Evolutionary conservation across 2,888 invertebrate genomes (phyloP).

Genomic region (Microchrysa polita): DNA sequence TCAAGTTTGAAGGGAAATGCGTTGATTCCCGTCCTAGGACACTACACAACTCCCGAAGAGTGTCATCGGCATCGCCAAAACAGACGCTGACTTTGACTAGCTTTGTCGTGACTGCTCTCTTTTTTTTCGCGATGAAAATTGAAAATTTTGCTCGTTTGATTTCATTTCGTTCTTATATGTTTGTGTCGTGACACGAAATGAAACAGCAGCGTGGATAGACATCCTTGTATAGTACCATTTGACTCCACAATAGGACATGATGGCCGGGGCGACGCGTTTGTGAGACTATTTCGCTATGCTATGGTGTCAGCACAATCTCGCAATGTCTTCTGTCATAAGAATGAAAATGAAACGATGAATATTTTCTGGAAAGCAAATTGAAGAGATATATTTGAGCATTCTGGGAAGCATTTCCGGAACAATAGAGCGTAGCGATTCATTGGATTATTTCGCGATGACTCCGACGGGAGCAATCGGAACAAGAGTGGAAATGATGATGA

Average conservation of each 20-base stretch:
- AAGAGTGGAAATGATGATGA: too few species aligned
- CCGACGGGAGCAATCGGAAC: not conserved
- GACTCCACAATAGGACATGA: too few species aligned
- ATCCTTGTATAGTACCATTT: not conserved
- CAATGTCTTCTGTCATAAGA: slow-evolving; percentile 26
- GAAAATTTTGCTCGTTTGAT: slow-evolving; percentile 20
- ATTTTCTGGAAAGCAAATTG: slow-evolving; percentile 10
- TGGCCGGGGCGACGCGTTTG: too few species aligned
- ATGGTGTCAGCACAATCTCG: not conserved
- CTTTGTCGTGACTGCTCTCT: not conserved
- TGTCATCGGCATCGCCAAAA: too few species aligned
- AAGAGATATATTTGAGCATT: slow-evolving; percentile 4
- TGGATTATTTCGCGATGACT: slow-evolving; percentile 17
- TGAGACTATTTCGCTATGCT: too few species aligned
- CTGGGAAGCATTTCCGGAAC: not conserved
- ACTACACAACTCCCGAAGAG: not conserved
- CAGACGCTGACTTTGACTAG: too few species aligned
- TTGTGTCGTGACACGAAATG: not conserved
- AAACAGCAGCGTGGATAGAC: not conserved
- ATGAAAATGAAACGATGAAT: not conserved
- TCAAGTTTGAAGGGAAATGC: not conserved
- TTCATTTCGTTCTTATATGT: slow-evolving; percentile 23
- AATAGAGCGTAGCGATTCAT: slow-evolving; percentile 35
- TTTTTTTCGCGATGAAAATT: slow-evolving; percentile 20
- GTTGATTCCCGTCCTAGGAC: not conserved